Percentiles rank a stretch among this genome's conserved stretches.
These are phyloP conservation scores for Sterna hirundo DNA, from an alignment of 2,113 vertebrate genomes.

Conservation along the genomic window DNA sequence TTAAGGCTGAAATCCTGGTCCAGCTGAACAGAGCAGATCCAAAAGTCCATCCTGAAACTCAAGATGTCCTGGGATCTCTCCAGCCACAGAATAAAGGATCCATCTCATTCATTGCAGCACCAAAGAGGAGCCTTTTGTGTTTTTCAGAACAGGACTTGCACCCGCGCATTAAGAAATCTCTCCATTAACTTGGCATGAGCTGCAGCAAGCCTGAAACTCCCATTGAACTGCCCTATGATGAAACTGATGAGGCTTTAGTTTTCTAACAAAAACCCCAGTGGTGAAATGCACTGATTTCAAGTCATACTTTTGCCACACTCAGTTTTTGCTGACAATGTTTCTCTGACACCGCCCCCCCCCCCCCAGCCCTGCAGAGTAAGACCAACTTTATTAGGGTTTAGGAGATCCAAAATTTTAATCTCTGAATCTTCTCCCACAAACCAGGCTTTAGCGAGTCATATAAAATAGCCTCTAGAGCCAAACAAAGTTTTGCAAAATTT, in stretches of 20 bases:
- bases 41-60: not conserved
- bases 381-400: not conserved
- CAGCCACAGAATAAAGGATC: not conserved
- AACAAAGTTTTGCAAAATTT: not conserved
- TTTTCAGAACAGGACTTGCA: not conserved
- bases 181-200: not conserved
- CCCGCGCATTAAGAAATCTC: not conserved
- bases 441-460: not conserved
- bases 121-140: not conserved
- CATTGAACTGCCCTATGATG: not conserved
- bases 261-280: not conserved
- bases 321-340: not conserved
- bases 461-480: not conserved
- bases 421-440: not conserved
- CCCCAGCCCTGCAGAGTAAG: not conserved
- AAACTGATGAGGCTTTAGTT: slow-evolving; percentile 3
- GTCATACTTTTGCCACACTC: not conserved
- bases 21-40: not conserved
- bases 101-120: not conserved
- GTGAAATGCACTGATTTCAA: slow-evolving; percentile 29
- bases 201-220: not conserved
- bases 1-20: not conserved
- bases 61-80: not conserved
- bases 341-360: not conserved
- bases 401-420: not conserved